Base-by-base conservation (phyloP, 2,797 vertebrate genomes). In the Staurois parvus region DNA sequence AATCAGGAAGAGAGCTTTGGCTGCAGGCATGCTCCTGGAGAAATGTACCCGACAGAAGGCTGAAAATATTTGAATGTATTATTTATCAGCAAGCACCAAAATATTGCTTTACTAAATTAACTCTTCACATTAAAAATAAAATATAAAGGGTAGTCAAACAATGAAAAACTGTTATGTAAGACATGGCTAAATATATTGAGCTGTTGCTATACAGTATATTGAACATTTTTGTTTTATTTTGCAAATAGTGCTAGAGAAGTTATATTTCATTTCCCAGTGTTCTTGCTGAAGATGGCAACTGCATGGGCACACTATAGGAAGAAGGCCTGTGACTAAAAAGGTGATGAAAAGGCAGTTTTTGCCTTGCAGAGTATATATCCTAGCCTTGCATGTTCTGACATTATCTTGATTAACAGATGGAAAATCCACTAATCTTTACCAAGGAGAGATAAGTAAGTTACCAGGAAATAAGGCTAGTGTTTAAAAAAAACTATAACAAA, bases 51-150 rank as follows among this genome's bases (percentile, higher is more conserved):
- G 78, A 62, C 45, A 72, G 73, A 69, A 69, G 82, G 48, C 32
- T 76, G 75, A 70, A 76, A 69, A 72, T 83, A 37, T 34, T 56
- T 84, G 8, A 76, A 84, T 84, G 74, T 68, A 83, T 75, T 77
- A 72, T 77, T 84, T 77, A 84, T 40, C 74, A 77, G 64, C 34
- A 84, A 62, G 29, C n/a, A 40, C 52, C 24, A 37, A 70, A 72
- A 62, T 29, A 48, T 62, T 40, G 24, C 40, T 79, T 79, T 32
- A 15, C 24, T 77, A 59, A 68, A 69, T 70, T 29, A 62, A 17
- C 17, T 69, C 10, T 29, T n/a, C 9, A 26, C n/a, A 10, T 76
- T 76, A 34, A 68, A 37, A 76, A 29, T 68, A 21, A n/a, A 30
- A 30, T 24, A 59, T 29, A 34, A 9, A 34, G n/a, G 7, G 37